Base-by-base conservation (phyloP, 1,140 invertebrate genomes). In the Megalonaias nervosa region DNA sequence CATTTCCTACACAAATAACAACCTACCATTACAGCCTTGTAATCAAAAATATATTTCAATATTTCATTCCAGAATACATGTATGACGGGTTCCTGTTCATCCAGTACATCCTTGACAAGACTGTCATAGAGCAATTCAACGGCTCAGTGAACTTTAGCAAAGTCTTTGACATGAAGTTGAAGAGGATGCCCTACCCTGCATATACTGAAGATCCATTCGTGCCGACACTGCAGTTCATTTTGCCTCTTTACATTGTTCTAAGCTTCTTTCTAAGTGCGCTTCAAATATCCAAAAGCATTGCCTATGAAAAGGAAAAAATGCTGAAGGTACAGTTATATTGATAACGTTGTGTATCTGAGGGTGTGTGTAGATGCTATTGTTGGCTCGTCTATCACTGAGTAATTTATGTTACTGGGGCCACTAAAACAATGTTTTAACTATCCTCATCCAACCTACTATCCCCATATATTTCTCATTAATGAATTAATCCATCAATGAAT, bases 11-110 rank as follows among this genome's bases (percentile, higher is more conserved):
- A 6, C 38, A 9, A 48, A 1, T 48, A 6, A 6, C 11, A 48
- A 11, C 38, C 38, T 48, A 48, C 38, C 11, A 48, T 5, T 48
- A 6, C 11, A 48, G 6, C 6, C 38, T 48, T 48, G 38, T 48
- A 48, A 48, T 48, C 5, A 48, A 9, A 11, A 6, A 48, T 5
- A 48, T 48, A 48, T 48, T 48, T 48, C 6, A 48, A 48, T 48
- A 9, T 48, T 48, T 48, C 38, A 48, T 71, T 89, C 62, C 85
- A 95, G 94, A 92, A 68, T 95, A 95, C 87, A 92, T 90, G 31
- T 82, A 89, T 15, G 93, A 94, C 89, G 93, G 94, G 71, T 95
- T 95, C 84, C 86, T 95, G 16, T 90, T 91, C 6, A 82, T 95
- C 2, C 94, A 95, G 87, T 92, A 93, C 84, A 91, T 92, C 3